phyloP scores from a whole-genome alignment of 2,888 invertebrate species.

The Bellardia bayeri region DNA sequence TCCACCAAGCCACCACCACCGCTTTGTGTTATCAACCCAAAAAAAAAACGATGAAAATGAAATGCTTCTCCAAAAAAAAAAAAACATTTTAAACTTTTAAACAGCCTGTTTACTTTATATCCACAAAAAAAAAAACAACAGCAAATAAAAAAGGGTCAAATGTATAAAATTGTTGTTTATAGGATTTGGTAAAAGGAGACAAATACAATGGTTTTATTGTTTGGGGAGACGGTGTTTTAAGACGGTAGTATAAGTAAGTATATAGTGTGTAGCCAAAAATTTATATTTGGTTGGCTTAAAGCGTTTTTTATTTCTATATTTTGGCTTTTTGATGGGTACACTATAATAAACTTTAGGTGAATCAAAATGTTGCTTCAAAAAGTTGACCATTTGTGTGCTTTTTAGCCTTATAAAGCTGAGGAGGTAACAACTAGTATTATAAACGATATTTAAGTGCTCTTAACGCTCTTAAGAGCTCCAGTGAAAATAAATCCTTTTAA shows the following conservation, averaged over 20 bases:
- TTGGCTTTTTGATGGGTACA: not conserved
- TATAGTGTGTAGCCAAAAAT: slow-evolving; percentile 31
- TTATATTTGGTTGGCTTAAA: slow-evolving; percentile 30
- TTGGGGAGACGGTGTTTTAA: slow-evolving; percentile 16
- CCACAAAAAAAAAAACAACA: slow-evolving; percentile 5
- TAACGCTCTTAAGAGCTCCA: too few species aligned
- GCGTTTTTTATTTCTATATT: not conserved
- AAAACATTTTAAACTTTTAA: too few species aligned
- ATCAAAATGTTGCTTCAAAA: not conserved
- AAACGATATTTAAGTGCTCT: too few species aligned
- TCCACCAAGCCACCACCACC: not conserved
- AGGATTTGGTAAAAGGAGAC: slow-evolving; percentile 57
- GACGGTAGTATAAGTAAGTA: not conserved
- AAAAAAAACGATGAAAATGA: slow-evolving; percentile 42
- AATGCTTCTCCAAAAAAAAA: too few species aligned
- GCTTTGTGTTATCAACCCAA: not conserved
- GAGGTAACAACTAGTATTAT: too few species aligned
- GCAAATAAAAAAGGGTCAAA: slow-evolving; percentile 69
- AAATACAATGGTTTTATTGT: slow-evolving; percentile 61
- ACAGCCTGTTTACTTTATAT: slow-evolving; percentile 38
- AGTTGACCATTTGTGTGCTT: too few species aligned
- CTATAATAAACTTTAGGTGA: not conserved
- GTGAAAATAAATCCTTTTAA: too few species aligned
- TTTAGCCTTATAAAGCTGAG: too few species aligned
- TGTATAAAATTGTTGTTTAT: slow-evolving; percentile 70